These are phyloP conservation scores for Neosalanx taihuensis DNA, from an alignment of 2,797 vertebrate genomes.

Conservation along the genomic window DNA sequence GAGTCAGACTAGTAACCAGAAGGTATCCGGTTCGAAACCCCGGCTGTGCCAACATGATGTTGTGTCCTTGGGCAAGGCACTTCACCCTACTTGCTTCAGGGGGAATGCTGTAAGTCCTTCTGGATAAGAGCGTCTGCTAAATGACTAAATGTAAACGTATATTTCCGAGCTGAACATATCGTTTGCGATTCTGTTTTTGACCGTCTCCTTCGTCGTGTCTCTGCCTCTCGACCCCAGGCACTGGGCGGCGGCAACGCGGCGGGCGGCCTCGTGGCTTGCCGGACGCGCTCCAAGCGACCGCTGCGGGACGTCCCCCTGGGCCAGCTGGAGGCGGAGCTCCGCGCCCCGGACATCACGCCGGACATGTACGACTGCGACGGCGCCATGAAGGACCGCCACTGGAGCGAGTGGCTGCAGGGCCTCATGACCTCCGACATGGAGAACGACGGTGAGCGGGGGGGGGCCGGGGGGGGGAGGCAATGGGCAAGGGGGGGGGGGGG, in stretches of 20 bases:
- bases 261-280: conserved; percentile 81
- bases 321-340: conserved; percentile 88
- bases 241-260: conserved; percentile 49
- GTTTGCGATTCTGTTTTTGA: no score
- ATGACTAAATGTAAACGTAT: no score
- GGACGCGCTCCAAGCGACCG: conserved; percentile 88
- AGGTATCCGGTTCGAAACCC: no score
- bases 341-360: conserved; percentile 87
- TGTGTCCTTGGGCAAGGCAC: no score
- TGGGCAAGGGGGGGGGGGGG: background rate
- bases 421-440: conserved; percentile 82
- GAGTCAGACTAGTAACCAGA: no score
- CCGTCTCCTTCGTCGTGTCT: background rate
- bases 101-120: no score
- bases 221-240: conserved; percentile 54
- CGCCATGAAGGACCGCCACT: conserved; percentile 83
- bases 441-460: conserved; percentile 76
- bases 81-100: no score
- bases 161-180: no score
- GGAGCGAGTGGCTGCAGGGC: conserved; percentile 89
- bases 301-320: conserved; percentile 86
- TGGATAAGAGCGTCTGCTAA: no score
- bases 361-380: conserved; percentile 86
- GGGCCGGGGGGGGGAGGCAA: background rate
- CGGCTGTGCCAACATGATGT: no score